Percentiles rank a stretch among this genome's conserved stretches.
Evolutionary conservation across 2,888 invertebrate genomes (phyloP).

Genomic region (Julus scanicus): DNA sequence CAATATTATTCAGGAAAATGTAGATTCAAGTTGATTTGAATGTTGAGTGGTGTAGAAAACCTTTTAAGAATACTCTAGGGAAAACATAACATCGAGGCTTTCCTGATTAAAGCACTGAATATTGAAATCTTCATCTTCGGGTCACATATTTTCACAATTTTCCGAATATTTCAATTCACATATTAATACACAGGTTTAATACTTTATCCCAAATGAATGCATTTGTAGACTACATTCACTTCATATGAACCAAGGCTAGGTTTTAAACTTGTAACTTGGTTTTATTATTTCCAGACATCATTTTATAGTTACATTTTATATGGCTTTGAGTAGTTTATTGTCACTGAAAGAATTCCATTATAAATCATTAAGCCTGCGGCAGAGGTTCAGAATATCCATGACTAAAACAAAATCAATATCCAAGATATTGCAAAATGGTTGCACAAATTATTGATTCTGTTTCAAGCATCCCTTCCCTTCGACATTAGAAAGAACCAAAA

Average conservation of each 20-base stretch:
- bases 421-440: conserved; percentile 10
- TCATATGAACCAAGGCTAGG: neutral
- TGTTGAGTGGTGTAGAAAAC: too few species aligned
- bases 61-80: too few species aligned
- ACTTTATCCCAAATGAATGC: neutral
- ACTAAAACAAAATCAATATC: conserved; percentile 38
- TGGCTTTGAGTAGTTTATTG: conserved; percentile 31
- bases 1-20: neutral
- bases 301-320: conserved; percentile 28
- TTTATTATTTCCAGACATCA: conserved; percentile 18
- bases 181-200: too few species aligned
- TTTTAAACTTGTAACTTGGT: neutral
- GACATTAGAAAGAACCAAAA: neutral
- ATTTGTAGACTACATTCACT: neutral
- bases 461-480: neutral
- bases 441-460: neutral
- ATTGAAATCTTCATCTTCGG: too few species aligned
- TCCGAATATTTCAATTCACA: too few species aligned
- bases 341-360: neutral
- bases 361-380: neutral
- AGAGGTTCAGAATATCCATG: neutral
- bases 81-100: too few species aligned
- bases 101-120: too few species aligned
- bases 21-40: too few species aligned
- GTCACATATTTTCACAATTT: too few species aligned